Base-by-base conservation (phyloP, 1,140 invertebrate genomes). In the Drosophila lini region DNA sequence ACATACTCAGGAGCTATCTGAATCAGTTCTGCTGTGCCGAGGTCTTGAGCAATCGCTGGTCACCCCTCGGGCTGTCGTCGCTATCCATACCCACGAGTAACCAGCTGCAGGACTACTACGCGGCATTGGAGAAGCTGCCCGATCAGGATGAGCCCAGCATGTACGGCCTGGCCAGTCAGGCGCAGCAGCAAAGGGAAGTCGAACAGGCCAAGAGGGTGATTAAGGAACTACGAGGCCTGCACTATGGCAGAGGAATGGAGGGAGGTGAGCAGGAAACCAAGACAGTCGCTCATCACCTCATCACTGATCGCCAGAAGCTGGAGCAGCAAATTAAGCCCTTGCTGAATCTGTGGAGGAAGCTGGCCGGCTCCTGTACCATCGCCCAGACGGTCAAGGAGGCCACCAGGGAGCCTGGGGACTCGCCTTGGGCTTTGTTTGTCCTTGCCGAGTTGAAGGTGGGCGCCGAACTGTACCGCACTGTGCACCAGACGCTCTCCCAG, bases 341-440 rank as follows among this genome's bases (percentile, higher is more conserved):
- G 57, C 93, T 97, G 8, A 94, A 94, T 68, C 80, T 96, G 3
- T 97, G 97, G 97, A 96, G 96, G 76, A 96, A 96, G 83, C 79
- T 97, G 15, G 96, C 94, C 52, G 85, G 93, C 63, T 63, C 79
- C 1, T 91, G 84, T 50, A 81, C 47, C 25, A 80, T 92, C 6
- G 32, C 45, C 2, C 77, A 84, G 60, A 76, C 80, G 0, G 16
- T 52, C 1, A 74, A 88, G 31, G 76, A 88, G 57, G 38, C 75
- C 0, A 31, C 79, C 73, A 85, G 6, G 92, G 96, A 44, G 2
- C 10, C 25, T 94, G 81, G 80, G 85, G n/a, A 93, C 95, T 34
- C 95, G 95, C 93, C 73, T 91, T 97, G 60, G 94, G 94, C 15
- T 79, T 89, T 60, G 86, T 97, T 92, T 52, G 79, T 92, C 4